A percentile compares a stretch with the other conserved stretches of the same genome.
phyloP scores from a whole-genome alignment of 2,797 vertebrate genomes.

The Anguilla pacifica region DNA sequence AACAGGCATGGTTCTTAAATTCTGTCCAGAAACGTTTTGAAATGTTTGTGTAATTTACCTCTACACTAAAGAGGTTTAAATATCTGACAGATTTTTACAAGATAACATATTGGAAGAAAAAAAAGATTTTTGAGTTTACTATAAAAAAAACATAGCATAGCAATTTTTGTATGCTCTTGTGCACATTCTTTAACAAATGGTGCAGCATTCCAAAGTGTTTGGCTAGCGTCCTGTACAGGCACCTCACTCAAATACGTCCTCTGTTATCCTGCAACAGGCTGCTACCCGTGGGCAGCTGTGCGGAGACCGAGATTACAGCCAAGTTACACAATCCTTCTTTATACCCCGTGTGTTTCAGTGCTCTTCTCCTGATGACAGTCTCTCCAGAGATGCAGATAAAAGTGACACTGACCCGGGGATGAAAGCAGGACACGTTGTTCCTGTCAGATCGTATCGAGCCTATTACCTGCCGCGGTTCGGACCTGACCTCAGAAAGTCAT shows the following conservation, averaged over 20 bases:
- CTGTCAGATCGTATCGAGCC: not conserved
- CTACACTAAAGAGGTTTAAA: not conserved
- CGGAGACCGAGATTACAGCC: not conserved
- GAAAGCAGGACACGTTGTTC: constrained; percentile 8
- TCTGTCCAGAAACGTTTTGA: not conserved
- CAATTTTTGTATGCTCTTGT: not conserved
- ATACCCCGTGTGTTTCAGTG: not conserved
- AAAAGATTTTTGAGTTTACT: not conserved
- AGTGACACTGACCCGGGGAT: constrained; percentile 8
- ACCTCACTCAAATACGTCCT: not conserved
- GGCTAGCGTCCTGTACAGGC: not conserved
- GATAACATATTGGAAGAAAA: not conserved
- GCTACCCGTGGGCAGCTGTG: not conserved
- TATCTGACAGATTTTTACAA: not conserved
- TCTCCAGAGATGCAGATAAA: constrained; percentile 2
- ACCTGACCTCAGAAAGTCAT: not conserved
- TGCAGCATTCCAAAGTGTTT: not conserved
- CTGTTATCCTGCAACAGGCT: not conserved
- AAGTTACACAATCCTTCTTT: not conserved
- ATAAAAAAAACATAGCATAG: not conserved
- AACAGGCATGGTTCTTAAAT: not conserved
- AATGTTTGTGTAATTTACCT: not conserved
- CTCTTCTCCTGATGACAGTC: not conserved
- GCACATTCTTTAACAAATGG: not conserved
- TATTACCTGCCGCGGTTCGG: not conserved